A percentile compares a stretch with the other conserved stretches of the same genome.
Conservation (phyloP, 2,797 vertebrate genomes). For the Holocentrus rufus region DNA sequence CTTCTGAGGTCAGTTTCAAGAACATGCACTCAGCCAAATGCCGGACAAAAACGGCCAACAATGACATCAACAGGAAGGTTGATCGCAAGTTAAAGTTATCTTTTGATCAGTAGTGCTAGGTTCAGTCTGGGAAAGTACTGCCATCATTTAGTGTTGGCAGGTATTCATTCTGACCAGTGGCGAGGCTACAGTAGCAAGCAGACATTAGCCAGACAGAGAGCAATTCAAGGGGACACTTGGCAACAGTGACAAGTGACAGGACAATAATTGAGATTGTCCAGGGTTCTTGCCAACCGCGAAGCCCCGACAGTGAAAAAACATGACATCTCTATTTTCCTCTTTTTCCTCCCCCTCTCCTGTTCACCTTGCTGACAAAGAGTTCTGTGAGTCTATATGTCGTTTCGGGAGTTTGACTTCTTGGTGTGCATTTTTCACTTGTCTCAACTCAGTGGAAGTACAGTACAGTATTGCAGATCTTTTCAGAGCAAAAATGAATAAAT, state of each 20-base stretch:
- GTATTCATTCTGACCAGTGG: background rate
- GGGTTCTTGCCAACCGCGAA: background rate
- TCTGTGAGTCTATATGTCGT: slow-evolving; percentile 7
- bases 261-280: background rate
- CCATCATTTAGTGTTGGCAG: background rate
- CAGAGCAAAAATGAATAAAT: slow-evolving; percentile 3
- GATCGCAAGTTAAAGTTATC: background rate
- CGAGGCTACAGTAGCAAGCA: background rate
- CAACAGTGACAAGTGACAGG: background rate
- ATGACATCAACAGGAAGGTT: background rate
- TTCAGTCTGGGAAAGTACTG: background rate
- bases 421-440: slow-evolving; percentile 6
- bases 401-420: slow-evolving; percentile 18
- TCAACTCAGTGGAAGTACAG: background rate
- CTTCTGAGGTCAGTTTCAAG: background rate
- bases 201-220: slow-evolving; percentile 5
- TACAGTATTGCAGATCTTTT: background rate
- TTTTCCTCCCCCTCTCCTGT: background rate
- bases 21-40: background rate
- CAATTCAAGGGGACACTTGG: background rate
- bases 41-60: background rate
- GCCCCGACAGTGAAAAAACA: background rate
- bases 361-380: slow-evolving; percentile 4
- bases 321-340: background rate
- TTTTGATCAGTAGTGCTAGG: background rate